Evolutionary conservation across 2,113 vertebrate genomes (phyloP).

Genomic region (Caloenas nicobarica): DNA sequence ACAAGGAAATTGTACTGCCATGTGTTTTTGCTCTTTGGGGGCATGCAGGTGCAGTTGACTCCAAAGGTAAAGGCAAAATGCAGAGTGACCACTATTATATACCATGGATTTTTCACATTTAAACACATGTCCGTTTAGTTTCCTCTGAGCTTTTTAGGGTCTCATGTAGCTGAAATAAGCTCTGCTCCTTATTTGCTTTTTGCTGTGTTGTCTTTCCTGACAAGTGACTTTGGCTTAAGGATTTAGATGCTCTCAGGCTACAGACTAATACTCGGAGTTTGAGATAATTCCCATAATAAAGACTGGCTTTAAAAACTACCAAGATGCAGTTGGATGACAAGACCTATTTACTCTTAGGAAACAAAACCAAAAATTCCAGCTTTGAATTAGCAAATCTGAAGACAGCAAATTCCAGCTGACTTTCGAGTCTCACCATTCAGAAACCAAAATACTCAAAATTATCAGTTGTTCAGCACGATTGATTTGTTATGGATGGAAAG

Average conservation of each 20-base stretch:
- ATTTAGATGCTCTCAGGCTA: neutral
- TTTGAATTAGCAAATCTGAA: neutral
- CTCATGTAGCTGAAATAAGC: neutral
- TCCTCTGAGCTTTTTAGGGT: neutral
- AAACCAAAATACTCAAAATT: neutral
- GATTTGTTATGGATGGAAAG: neutral
- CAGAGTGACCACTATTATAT: rapidly evolving
- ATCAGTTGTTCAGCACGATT: neutral
- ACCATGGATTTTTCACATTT: neutral
- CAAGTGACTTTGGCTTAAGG: neutral
- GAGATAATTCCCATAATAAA: neutral
- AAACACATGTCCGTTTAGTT: rapidly evolving
- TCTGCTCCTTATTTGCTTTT: neutral
- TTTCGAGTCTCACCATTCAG: neutral
- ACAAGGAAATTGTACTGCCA: neutral
- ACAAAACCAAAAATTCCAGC: neutral
- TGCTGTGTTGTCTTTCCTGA: neutral
- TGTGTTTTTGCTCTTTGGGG: neutral
- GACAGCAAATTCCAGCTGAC: neutral
- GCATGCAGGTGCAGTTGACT: too few relatives aligned
- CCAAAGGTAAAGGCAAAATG: neutral
- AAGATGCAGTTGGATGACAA: neutral
- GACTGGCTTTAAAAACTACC: neutral
- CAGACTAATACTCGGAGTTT: neutral
- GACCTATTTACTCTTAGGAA: neutral